These are phyloP conservation scores for Trissonchulus latispiculum DNA, from an alignment of 2,888 invertebrate genomes.

Conservation along the genomic window DNA sequence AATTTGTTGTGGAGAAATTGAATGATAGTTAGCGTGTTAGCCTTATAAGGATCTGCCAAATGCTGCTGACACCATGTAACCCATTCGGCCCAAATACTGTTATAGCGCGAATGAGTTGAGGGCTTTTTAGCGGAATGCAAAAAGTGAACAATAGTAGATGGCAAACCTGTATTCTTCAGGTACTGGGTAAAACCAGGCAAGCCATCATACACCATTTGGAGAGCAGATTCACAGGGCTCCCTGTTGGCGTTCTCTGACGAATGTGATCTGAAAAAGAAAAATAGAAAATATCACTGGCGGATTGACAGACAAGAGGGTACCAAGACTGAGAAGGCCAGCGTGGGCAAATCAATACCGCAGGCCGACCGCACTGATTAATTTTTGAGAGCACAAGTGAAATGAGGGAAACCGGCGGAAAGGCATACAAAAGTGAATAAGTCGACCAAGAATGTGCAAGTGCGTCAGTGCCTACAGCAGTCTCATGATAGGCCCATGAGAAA, in stretches of 20 bases:
- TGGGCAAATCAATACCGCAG: not conserved
- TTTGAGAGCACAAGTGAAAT: not conserved
- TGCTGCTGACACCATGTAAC: not conserved
- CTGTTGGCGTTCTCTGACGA: too few species aligned
- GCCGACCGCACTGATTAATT: not conserved
- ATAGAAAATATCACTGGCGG: too few species aligned
- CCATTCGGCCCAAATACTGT: not conserved
- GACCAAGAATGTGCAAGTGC: not conserved
- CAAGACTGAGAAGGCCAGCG: not conserved
- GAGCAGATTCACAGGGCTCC: too few species aligned
- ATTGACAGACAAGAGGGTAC: not conserved
- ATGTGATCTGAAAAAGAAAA: too few species aligned
- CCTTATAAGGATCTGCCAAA: not conserved
- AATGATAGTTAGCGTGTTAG: not conserved
- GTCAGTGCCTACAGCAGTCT: not conserved
- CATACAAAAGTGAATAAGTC: not conserved
- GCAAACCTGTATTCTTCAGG: too few species aligned
- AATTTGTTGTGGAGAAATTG: not conserved
- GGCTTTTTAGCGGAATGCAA: not conserved
- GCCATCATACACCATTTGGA: too few species aligned
- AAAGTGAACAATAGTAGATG: too few species aligned
- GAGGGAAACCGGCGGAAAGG: not conserved
- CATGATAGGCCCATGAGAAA: not conserved
- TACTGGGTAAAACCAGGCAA: too few species aligned
- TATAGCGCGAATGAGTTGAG: not conserved